phyloP scores from a whole-genome alignment of 2,797 vertebrate species.

The Sebastes hopkinsi region DNA sequence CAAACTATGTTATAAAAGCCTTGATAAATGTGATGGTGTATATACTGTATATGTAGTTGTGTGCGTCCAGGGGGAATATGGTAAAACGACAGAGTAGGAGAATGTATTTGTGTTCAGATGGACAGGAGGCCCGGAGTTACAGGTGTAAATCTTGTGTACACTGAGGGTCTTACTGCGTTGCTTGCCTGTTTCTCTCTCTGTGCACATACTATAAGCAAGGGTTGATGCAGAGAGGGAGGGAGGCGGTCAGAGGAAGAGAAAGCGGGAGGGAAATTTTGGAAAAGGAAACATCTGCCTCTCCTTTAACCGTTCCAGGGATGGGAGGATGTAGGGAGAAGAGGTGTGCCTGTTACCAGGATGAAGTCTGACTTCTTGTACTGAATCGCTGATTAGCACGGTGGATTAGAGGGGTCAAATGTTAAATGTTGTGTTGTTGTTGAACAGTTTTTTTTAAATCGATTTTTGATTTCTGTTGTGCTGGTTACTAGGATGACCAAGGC shows the following conservation, averaged over 20 bases:
- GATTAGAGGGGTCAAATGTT: neutral
- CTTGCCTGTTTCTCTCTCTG: neutral
- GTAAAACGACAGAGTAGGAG: neutral
- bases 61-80: constrained; percentile 4
- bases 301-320: constrained; percentile 39
- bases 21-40: constrained; percentile 49
- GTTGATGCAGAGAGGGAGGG: constrained; percentile 6
- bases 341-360: constrained; percentile 18
- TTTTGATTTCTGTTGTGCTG: neutral
- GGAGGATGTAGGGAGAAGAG: constrained; percentile 35
- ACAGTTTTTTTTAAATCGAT: neutral
- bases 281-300: constrained; percentile 74
- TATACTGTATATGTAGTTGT: constrained; percentile 2
- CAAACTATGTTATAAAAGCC: constrained; percentile 54
- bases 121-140: neutral
- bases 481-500: constrained; percentile 10
- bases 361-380: constrained; percentile 5
- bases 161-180: neutral
- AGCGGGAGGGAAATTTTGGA: constrained; percentile 18
- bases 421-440: neutral
- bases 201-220: neutral
- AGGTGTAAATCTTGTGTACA: constrained; percentile 11
- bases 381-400: neutral
- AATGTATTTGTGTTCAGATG: neutral
- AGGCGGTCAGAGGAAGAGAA: constrained; percentile 25